These are phyloP conservation scores for Parthenolecanium corni DNA, from an alignment of 2,888 invertebrate genomes.

Conservation along the genomic window DNA sequence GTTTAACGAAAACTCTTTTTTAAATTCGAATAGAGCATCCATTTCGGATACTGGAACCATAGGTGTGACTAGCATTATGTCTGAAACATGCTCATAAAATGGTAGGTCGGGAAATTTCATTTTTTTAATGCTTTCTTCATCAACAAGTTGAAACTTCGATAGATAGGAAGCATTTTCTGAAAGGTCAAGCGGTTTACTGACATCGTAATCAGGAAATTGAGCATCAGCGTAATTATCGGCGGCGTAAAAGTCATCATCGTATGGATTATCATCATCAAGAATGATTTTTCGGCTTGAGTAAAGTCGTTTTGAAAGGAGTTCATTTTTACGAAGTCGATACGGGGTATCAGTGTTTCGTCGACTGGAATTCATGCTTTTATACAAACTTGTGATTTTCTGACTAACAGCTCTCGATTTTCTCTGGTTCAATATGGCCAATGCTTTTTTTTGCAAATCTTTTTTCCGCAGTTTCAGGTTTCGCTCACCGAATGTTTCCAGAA, in stretches of 20 bases:
- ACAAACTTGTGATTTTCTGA: slow-evolving; percentile 54
- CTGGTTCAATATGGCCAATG: neutral
- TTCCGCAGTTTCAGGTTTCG: slow-evolving; percentile 18
- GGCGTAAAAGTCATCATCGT: neutral
- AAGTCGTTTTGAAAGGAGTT: neutral
- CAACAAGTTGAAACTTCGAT: neutral
- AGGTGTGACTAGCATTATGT: slow-evolving; percentile 5
- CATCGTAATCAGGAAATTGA: neutral
- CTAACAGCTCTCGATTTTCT: slow-evolving; percentile 42
- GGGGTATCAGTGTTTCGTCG: neutral
- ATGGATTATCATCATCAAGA: neutral
- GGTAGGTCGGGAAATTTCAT: slow-evolving; percentile 6
- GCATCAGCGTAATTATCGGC: neutral
- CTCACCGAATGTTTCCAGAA: slow-evolving; percentile 16
- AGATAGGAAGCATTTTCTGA: too few species aligned
- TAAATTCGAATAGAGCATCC: slow-evolving; percentile 6
- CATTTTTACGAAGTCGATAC: neutral
- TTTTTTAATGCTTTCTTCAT: neutral
- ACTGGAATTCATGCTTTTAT: slow-evolving; percentile 39
- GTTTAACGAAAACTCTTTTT: slow-evolving; percentile 1
- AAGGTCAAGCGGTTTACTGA: neutral
- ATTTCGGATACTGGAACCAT: slow-evolving; percentile 1
- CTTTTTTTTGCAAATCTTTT: slow-evolving; percentile 20
- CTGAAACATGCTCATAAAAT: slow-evolving; percentile 8
- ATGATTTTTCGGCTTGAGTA: neutral